Percentiles rank a stretch among this genome's conserved stretches.
Conservation (phyloP, 1,140 invertebrate species). For the Lepidurus apus region DNA sequence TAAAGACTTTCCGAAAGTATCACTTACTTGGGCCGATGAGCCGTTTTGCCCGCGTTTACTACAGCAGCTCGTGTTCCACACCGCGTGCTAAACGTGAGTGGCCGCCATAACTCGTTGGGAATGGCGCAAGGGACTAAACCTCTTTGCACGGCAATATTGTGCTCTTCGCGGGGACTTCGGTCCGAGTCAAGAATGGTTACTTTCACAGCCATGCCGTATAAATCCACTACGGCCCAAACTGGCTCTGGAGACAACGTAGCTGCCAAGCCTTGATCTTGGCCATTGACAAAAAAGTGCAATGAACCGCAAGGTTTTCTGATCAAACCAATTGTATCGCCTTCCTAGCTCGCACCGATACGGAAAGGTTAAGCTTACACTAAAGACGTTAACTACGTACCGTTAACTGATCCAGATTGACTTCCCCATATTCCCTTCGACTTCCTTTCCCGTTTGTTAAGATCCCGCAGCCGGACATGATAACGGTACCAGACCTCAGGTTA, state of each 20-base stretch:
- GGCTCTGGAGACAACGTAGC: conserved; percentile 66
- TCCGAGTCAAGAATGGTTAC: conserved; percentile 43
- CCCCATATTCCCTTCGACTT: conserved; percentile 82
- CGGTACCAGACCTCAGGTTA: conserved; percentile 85
- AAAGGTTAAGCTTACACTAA: not conserved
- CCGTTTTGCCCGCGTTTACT: conserved; percentile 81
- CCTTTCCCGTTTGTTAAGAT: conserved; percentile 91
- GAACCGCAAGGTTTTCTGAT: conserved; percentile 73
- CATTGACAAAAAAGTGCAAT: conserved; percentile 90
- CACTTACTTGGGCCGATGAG: conserved; percentile 81
- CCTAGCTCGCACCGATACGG: not conserved
- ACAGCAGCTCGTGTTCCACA: conserved; percentile 88
- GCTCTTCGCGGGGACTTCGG: conserved; percentile 1
- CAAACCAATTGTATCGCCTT: conserved; percentile 54
- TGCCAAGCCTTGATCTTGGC: conserved; percentile 84
- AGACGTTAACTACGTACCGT: conserved; percentile 52
- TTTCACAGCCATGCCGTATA: conserved; percentile 95
- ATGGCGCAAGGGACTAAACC: conserved; percentile 6
- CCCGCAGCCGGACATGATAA: conserved; percentile 93
- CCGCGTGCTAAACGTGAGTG: conserved; percentile 77
- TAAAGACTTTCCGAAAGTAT: not conserved
- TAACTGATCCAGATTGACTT: conserved; percentile 90
- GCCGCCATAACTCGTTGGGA: conserved; percentile 50
- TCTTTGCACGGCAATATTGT: not conserved
- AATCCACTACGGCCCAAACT: conserved; percentile 88